Evolutionary conservation across 2,113 vertebrate genomes (phyloP).

Genomic region (Pteruthius melanotis): DNA sequence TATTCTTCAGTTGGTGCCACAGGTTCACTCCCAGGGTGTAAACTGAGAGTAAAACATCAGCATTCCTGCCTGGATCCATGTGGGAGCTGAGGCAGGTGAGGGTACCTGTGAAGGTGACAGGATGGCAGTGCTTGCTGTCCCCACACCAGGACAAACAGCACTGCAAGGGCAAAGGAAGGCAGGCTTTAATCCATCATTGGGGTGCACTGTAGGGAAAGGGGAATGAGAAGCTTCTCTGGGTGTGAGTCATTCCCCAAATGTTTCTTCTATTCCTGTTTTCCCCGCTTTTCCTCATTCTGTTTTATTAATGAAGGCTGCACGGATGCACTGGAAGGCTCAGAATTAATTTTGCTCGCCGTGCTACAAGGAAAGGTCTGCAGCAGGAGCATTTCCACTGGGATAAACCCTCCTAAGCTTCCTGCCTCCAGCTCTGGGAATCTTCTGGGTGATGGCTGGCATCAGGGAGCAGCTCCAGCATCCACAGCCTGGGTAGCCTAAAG

Average conservation of each 20-base stretch:
- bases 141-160: neutral
- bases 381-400: neutral
- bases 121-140: accelerated
- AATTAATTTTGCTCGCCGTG: accelerated
- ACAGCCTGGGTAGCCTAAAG: neutral
- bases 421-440: neutral
- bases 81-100: neutral
- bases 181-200: neutral
- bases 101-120: neutral
- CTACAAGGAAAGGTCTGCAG: neutral
- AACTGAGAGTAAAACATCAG: neutral
- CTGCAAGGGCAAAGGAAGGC: neutral
- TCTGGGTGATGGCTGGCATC: neutral
- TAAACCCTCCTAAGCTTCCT: neutral
- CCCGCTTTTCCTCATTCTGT: accelerated
- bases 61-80: neutral
- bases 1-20: neutral
- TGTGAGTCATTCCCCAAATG: neutral
- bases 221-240: neutral
- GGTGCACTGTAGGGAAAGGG: neutral
- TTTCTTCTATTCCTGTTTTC: neutral
- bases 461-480: neutral
- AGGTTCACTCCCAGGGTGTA: neutral
- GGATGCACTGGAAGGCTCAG: neutral
- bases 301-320: neutral